Base-by-base conservation (phyloP, 2,888 invertebrate species). In the Caenorhabditis zanzibari region DNA sequence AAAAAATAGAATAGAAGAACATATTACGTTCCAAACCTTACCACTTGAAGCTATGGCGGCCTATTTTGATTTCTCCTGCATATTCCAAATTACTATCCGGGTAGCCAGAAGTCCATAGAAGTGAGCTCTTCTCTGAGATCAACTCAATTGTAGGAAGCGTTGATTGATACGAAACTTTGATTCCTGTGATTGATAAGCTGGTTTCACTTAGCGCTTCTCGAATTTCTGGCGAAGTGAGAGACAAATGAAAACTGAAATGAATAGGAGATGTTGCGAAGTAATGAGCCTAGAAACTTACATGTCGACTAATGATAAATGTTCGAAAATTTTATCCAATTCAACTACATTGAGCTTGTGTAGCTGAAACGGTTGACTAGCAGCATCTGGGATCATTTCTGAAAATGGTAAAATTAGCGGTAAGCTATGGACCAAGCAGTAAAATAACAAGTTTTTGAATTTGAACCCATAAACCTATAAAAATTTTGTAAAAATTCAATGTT, bases 161-260 rank as follows among this genome's bases (percentile, higher is more conserved):
- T 14, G 66, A n/a, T 6, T 52, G 14, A 26, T 52, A 66, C 16
- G 22, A 49, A 66, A 49, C 19, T 35, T 35, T 19, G 9, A 52
- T 19, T 10, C 49, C 26, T 22, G 24, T 14, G 14, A 35, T 52
- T 32, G 9, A 10, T 22, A 10, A 35, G 28, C 41, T 52, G 9
- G 24, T 22, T n/a, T 66, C 47, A 7, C 19, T 19, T 32, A 66
- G 6, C 19, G 12, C 35, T 1, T 10, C 10, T 32, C 28, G 28
- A 3, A 52, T 24, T 9, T n/a, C 12, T 9, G 24, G 12, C 16
- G 66, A 28, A 14, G 35, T 19, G 32, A 52, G 19, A 4, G 66
- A 66, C 26, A 66, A 22, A 3, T 66, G 49, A 22, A 66, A 14
- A 5, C 66, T 66, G 52, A 32, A 66, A 66, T 10, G 4, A 19